phyloP scores from a whole-genome alignment of 1,140 invertebrate genomes.

The Trachymyrmex septentrionalis region DNA sequence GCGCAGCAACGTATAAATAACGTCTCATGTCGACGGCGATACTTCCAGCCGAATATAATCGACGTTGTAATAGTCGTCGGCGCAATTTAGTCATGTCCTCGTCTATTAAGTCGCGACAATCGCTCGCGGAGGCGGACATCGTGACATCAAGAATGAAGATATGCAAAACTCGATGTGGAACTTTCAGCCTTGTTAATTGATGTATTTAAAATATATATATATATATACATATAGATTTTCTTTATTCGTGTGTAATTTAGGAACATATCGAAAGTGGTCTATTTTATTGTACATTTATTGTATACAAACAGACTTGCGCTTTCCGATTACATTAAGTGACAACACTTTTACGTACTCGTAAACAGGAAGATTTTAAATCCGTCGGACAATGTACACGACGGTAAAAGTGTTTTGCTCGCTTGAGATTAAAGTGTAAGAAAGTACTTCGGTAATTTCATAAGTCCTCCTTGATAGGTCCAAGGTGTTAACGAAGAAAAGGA shows the following conservation, averaged over 20 bases:
- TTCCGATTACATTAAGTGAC: not conserved
- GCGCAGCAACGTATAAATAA: constrained; percentile 45
- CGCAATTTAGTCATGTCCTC: constrained; percentile 10
- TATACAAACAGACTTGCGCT: not conserved
- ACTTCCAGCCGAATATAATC: constrained; percentile 33
- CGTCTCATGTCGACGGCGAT: constrained; percentile 15
- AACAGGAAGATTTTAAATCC: not conserved
- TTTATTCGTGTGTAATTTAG: not conserved
- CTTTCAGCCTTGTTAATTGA: not conserved
- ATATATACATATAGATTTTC: not conserved
- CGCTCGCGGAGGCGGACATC: not conserved
- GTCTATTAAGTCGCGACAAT: constrained; percentile 15
- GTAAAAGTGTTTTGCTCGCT: not conserved
- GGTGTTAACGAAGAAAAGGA: constrained; percentile 2
- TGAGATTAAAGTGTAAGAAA: not conserved
- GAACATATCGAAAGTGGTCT: not conserved
- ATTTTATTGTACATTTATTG: not conserved
- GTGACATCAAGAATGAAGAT: not conserved
- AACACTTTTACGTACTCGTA: not conserved
- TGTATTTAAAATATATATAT: not conserved
- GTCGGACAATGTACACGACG: not conserved
- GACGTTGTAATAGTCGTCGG: not conserved
- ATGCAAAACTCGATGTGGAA: not conserved
- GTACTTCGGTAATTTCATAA: constrained; percentile 14
- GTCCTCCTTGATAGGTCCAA: constrained; percentile 8